These are phyloP conservation scores for Caenorhabditis plicata DNA, from an alignment of 2,888 invertebrate species.

Conservation along the genomic window DNA sequence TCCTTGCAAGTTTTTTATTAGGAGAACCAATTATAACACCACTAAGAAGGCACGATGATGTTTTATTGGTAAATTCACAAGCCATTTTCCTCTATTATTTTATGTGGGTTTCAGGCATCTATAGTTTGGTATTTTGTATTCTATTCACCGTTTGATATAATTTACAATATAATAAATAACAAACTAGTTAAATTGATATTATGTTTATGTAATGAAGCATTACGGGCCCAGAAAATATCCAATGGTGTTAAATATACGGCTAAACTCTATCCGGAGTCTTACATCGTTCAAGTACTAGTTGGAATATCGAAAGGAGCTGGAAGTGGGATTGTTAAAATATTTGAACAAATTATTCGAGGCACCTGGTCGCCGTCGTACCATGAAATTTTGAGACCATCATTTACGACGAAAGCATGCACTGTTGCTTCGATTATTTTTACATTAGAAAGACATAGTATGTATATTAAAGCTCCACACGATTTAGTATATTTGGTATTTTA, in stretches of 20 bases:
- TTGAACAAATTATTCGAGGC: slow-evolving; percentile 91
- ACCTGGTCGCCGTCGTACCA: slow-evolving; percentile 97
- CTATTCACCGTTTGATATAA: slow-evolving; percentile 95
- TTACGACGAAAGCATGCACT: slow-evolving; percentile 77
- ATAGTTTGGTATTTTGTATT: slow-evolving; percentile 81
- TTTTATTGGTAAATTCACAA: slow-evolving; percentile 71
- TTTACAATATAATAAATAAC: too few species aligned
- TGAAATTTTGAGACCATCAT: slow-evolving; percentile 97
- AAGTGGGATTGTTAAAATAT: slow-evolving; percentile 87
- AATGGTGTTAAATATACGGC: slow-evolving; percentile 94
- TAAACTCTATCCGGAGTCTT: slow-evolving; percentile 92
- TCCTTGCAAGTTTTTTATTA: slow-evolving; percentile 89
- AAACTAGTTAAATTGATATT: slow-evolving; percentile 79
- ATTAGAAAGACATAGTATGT: slow-evolving; percentile 90
- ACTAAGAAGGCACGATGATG: slow-evolving; percentile 90
- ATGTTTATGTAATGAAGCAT: too few species aligned
- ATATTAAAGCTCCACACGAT: slow-evolving; percentile 93
- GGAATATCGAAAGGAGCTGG: slow-evolving; percentile 89
- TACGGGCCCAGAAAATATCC: too few species aligned
- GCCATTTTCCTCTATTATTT: too few species aligned
- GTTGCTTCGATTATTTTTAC: slow-evolving; percentile 94
- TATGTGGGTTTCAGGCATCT: slow-evolving; percentile 52
- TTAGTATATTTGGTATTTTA: slow-evolving; percentile 89
- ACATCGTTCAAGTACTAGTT: slow-evolving; percentile 88
- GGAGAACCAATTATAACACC: slow-evolving; percentile 94